phyloP scores from a whole-genome alignment of 2,888 invertebrate genomes.

The Hyppa rectilinea region DNA sequence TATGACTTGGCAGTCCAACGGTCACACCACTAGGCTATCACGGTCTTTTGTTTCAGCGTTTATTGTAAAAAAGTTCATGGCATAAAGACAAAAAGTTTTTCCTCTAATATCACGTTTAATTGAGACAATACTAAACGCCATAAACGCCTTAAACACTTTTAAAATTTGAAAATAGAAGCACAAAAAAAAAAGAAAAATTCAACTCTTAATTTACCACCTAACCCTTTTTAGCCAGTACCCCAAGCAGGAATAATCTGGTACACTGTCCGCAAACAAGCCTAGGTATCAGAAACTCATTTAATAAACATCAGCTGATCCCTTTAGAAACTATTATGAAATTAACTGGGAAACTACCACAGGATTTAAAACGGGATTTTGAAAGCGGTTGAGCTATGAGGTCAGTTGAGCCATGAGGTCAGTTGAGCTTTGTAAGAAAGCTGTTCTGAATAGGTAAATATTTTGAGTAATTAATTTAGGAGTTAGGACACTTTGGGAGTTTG shows the following conservation, averaged over 20 bases:
- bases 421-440: conserved; percentile 44
- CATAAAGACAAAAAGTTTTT: too few species aligned
- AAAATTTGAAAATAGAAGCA: background rate
- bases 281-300: conserved; percentile 54
- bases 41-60: too few species aligned
- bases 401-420: conserved; percentile 37
- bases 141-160: too few species aligned
- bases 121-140: too few species aligned
- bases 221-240: conserved; percentile 9
- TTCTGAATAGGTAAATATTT: conserved; percentile 37
- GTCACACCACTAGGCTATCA: too few species aligned
- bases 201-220: background rate
- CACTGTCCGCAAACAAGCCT: conserved; percentile 30
- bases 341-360: conserved; percentile 35
- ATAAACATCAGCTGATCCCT: conserved; percentile 48
- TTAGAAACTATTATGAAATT: conserved; percentile 57
- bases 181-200: background rate
- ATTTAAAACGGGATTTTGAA: conserved; percentile 35
- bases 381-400: conserved; percentile 42
- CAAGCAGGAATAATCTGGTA: conserved; percentile 35
- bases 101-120: too few species aligned
- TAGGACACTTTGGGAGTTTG: conserved; percentile 7
- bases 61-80: too few species aligned
- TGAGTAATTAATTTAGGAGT: conserved; percentile 40
- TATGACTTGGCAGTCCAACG: too few species aligned